A percentile compares a stretch with the other conserved stretches of the same genome.
Conservation (phyloP, 2,797 vertebrate genomes). For the Tokudaia muenninki region DNA sequence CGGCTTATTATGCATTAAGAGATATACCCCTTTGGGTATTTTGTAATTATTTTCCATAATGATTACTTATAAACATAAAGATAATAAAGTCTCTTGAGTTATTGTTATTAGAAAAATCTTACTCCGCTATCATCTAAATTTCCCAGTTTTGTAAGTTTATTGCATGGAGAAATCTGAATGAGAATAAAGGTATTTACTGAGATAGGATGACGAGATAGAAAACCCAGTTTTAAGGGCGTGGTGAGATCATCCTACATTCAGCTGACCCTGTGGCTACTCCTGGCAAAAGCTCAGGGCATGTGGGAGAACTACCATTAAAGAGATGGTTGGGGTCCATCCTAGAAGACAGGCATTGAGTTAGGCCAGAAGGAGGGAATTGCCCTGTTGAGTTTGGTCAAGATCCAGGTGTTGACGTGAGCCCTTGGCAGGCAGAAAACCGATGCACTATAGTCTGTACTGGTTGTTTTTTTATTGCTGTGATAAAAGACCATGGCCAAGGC, state of each 20-base stretch:
- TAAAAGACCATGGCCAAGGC: background rate
- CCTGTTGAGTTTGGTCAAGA: background rate
- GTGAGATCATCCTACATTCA: background rate
- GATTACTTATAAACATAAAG: conserved; percentile 21
- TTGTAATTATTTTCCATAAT: conserved; percentile 48
- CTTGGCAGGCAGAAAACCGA: background rate
- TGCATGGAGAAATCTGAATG: background rate
- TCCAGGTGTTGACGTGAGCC: background rate
- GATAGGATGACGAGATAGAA: too few species aligned
- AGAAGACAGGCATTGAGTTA: fast-evolving
- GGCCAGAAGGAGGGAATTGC: background rate
- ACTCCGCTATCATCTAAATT: background rate
- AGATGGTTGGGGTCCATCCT: fast-evolving
- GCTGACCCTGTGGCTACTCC: background rate
- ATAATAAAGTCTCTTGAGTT: conserved; percentile 41
- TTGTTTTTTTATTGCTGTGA: background rate
- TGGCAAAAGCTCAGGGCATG: background rate
- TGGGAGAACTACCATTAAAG: background rate
- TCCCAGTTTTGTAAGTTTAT: conserved; percentile 3
- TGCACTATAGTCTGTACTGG: fast-evolving
- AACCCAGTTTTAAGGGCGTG: background rate
- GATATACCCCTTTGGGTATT: background rate
- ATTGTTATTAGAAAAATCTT: background rate
- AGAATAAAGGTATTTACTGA: background rate
- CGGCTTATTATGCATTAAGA: background rate